phyloP scores from a whole-genome alignment of 1,140 invertebrate species.

The Nilaparvata lugens region DNA sequence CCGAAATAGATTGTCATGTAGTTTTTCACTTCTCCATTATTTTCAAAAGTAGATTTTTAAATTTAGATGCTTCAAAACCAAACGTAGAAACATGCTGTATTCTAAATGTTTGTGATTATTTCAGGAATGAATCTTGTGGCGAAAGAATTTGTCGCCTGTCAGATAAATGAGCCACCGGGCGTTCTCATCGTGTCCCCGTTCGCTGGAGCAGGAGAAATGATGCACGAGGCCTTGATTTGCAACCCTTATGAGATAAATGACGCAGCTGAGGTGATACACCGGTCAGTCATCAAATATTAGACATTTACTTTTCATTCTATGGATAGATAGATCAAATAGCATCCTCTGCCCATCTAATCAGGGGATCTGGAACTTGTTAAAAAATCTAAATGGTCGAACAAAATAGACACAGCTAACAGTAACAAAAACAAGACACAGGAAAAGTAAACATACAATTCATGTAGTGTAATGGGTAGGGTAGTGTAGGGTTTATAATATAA shows the following conservation, averaged over 20 bases:
- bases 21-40: neutral
- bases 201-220: conserved; percentile 82
- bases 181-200: conserved; percentile 85
- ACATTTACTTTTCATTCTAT: too few species aligned
- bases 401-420: too few species aligned
- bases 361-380: too few species aligned
- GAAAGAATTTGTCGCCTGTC: conserved; percentile 88
- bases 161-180: conserved; percentile 76
- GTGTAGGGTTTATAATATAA: too few species aligned
- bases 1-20: too few species aligned
- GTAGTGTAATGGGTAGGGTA: too few species aligned
- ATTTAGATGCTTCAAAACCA: too few species aligned
- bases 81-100: neutral
- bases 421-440: too few species aligned
- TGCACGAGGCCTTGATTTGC: conserved; percentile 81
- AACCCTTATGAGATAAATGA: conserved; percentile 86
- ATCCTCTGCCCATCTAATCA: too few species aligned
- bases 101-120: neutral
- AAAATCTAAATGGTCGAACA: too few species aligned
- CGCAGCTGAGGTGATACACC: conserved; percentile 75
- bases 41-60: neutral
- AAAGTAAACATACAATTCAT: too few species aligned
- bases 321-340: too few species aligned
- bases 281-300: conserved; percentile 34
- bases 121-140: conserved; percentile 78